A percentile compares a stretch with the other conserved stretches of the same genome.
Evolutionary conservation across 2,797 vertebrate species (phyloP).

Genomic region (Bufotes viridis): DNA sequence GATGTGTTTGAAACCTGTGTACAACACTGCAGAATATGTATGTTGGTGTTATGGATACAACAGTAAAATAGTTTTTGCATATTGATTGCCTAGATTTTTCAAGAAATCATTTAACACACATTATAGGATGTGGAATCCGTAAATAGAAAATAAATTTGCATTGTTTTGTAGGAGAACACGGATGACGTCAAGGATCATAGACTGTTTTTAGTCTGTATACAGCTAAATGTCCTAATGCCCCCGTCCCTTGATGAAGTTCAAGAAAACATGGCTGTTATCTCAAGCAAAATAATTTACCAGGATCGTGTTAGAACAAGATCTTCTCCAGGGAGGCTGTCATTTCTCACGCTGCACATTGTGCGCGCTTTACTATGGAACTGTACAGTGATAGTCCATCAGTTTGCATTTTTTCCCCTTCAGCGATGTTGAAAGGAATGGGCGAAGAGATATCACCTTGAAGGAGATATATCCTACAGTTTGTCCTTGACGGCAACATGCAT

Average conservation of each 20-base stretch:
- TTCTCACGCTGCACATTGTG: slow-evolving; percentile 15
- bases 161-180: background rate
- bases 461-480: slow-evolving; percentile 9
- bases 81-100: no score
- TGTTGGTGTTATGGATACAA: no score
- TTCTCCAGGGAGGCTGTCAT: slow-evolving; percentile 24
- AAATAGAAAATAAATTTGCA: background rate
- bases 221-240: background rate
- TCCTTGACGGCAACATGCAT: slow-evolving; percentile 25
- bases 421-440: slow-evolving; percentile 29
- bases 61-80: no score
- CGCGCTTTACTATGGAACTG: slow-evolving; percentile 10
- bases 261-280: slow-evolving; percentile 11
- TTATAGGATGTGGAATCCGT: no score
- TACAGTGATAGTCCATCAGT: slow-evolving; percentile 43
- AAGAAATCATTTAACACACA: no score
- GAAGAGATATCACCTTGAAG: slow-evolving; percentile 44
- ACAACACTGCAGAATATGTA: no score
- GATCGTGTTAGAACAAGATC: background rate
- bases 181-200: background rate
- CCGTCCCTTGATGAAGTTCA: background rate
- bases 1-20: no score
- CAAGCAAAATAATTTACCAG: slow-evolving; percentile 12
- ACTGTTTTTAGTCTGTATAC: background rate
- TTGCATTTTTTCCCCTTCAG: slow-evolving; percentile 55